Conservation (phyloP, 2,797 vertebrate species). For the Muscicapa comitata region DNA sequence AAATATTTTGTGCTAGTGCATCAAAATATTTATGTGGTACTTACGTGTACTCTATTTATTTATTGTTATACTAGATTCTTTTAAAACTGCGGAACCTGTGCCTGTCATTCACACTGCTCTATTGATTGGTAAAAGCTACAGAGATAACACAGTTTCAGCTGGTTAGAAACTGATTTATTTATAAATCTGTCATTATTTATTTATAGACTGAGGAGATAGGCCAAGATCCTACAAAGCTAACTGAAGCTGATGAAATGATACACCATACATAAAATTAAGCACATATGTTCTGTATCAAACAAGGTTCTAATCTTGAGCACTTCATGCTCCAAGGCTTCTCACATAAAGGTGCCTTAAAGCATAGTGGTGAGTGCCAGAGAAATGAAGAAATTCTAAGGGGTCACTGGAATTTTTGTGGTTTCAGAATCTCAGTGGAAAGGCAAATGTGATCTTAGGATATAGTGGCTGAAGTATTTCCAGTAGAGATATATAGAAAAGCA, state of each 20-base stretch:
- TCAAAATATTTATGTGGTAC: slow-evolving; percentile 13
- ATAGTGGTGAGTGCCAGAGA: neutral
- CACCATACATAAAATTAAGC: slow-evolving; percentile 13
- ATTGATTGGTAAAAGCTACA: slow-evolving; percentile 33
- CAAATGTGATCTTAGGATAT: neutral
- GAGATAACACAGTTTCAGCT: slow-evolving; percentile 50
- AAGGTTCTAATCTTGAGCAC: neutral
- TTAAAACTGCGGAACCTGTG: neutral
- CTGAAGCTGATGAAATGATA: slow-evolving; percentile 1
- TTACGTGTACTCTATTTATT: neutral
- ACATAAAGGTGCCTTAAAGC: neutral
- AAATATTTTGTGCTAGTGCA: neutral
- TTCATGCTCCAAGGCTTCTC: neutral
- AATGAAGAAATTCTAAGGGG: neutral
- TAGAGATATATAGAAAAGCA: neutral
- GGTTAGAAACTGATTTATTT: slow-evolving; percentile 53
- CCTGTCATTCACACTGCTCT: neutral
- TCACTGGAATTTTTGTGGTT: neutral
- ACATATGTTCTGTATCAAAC: neutral
- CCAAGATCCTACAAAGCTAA: slow-evolving; percentile 46
- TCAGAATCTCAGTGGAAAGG: neutral
- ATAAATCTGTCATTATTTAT: slow-evolving; percentile 58
- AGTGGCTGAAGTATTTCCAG: neutral
- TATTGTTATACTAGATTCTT: neutral
- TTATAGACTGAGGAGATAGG: slow-evolving; percentile 46